Conservation (phyloP, 2,797 vertebrate genomes). For the Carapus acus region DNA sequence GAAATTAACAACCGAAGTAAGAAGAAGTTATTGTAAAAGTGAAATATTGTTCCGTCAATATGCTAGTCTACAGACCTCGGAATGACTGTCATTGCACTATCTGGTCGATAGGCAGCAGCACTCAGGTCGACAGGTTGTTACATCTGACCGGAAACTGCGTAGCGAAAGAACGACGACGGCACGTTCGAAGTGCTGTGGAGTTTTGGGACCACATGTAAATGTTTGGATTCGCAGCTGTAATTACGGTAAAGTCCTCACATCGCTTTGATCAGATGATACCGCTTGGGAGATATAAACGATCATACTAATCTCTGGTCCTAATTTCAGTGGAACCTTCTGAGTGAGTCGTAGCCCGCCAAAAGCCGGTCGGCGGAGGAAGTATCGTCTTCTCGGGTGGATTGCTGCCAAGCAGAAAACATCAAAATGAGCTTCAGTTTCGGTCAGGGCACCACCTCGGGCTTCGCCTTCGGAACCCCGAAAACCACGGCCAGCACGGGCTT, state of each 20-base stretch:
- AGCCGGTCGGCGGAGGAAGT: conserved; percentile 34
- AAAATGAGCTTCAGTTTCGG: conserved; percentile 82
- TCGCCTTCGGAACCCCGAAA: conserved; percentile 76
- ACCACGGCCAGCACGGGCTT: conserved; percentile 52
- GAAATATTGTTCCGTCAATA: too few species aligned
- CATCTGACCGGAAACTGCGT: too few species aligned
- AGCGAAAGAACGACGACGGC: too few species aligned
- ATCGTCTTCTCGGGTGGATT: not conserved
- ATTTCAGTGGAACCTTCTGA: conserved; percentile 1
- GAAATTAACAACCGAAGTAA: too few species aligned
- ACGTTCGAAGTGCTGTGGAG: not conserved
- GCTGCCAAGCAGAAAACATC: conserved; percentile 55
- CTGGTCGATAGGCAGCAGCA: too few species aligned
- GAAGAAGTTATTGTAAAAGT: too few species aligned
- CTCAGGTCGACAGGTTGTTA: too few species aligned
- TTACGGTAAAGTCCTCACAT: conserved; percentile 10
- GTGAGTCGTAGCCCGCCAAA: conserved; percentile 57
- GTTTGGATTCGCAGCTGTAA: conserved; percentile 1
- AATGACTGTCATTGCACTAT: too few species aligned
- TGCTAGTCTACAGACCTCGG: too few species aligned
- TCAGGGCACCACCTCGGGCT: conserved; percentile 64
- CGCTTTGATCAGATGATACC: not conserved
- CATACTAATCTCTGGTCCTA: not conserved
- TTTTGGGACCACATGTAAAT: conserved; percentile 37
- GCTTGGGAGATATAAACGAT: not conserved